phyloP scores from a whole-genome alignment of 2,797 vertebrate genomes.

The Sphaeramia orbicularis region DNA sequence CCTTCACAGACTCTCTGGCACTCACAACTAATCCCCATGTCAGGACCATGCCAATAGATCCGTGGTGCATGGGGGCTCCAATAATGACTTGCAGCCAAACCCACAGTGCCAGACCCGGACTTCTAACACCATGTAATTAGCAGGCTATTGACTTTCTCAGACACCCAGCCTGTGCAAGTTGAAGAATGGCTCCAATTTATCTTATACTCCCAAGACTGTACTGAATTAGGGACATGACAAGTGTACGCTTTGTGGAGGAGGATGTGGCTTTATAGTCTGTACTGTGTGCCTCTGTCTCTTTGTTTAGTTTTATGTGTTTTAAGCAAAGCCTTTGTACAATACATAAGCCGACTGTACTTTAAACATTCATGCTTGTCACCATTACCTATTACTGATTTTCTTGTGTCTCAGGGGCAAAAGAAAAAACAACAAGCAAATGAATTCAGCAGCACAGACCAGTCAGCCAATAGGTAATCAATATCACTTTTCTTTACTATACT shows the following conservation, averaged over 20 bases:
- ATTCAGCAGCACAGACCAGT: conserved; percentile 26
- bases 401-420: conserved; percentile 15
- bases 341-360: conserved; percentile 18
- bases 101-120: conserved; percentile 66
- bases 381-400: conserved; percentile 24
- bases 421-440: conserved; percentile 34
- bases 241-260: conserved; percentile 38
- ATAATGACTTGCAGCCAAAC: conserved; percentile 75
- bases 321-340: not conserved
- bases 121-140: conserved; percentile 77
- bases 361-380: conserved; percentile 28
- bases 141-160: conserved; percentile 69
- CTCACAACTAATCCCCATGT: conserved; percentile 76
- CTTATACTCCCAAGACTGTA: conserved; percentile 54
- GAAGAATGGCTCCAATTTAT: conserved; percentile 76
- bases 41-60: conserved; percentile 71
- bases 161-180: conserved; percentile 52
- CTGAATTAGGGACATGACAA: conserved; percentile 63
- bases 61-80: conserved; percentile 61
- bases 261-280: conserved; percentile 17
- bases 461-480: conserved; percentile 46
- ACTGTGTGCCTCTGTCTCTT: conserved; percentile 3
- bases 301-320: conserved; percentile 16
- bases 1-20: conserved; percentile 42
- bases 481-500: conserved; percentile 33